Base-by-base conservation (phyloP, 1,140 invertebrate species). In the Mylabris phalerata region DNA sequence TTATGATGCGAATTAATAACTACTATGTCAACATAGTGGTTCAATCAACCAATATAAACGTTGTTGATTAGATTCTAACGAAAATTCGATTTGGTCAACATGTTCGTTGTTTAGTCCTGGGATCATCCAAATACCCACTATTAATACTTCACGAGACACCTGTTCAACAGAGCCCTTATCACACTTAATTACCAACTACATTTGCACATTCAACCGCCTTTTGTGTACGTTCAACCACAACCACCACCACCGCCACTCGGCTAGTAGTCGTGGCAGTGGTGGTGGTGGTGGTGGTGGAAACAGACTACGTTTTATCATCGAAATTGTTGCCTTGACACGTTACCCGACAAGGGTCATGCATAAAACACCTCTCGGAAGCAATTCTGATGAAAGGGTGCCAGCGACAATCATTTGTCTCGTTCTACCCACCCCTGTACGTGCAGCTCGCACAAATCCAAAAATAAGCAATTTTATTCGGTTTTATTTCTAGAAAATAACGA, bases 141-240 rank as follows among this genome's bases (percentile, higher is more conserved):
- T 57, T 57, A 57, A 57, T 57, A 50, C 47, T 32, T 57, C 42
- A 45, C 41, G 43, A 57, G 56, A 57, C 56, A 50, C 48, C 48
- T 50, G 41, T 57, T 57, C 51, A 45, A 46, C 51, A 38, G 11
- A 2, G 51, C 51, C 43, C 51, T 54, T 54, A 54, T 54, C 51
- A 46, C 51, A 54, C 51, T 54, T 54, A 54, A 54, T 54, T 54
- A 54, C 51, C 51, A 38, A 45, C 19, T 45, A 54, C 51, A 54
- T 54, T 45, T 54, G 51, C 42, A 46, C 51, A 54, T 54, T 54
- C 51, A 5, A 27, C 3, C 51, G 42, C 42, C 51, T 54, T 52
- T 54, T 54, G 51, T 54, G 25, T 32, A 39, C 38, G 42, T 44
- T 44, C 42, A 32, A 32, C 32, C 32, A 32, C 32, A 32, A 32